Base-by-base conservation (phyloP, 2,113 vertebrate genomes). In the Peucedramus taeniatus region DNA sequence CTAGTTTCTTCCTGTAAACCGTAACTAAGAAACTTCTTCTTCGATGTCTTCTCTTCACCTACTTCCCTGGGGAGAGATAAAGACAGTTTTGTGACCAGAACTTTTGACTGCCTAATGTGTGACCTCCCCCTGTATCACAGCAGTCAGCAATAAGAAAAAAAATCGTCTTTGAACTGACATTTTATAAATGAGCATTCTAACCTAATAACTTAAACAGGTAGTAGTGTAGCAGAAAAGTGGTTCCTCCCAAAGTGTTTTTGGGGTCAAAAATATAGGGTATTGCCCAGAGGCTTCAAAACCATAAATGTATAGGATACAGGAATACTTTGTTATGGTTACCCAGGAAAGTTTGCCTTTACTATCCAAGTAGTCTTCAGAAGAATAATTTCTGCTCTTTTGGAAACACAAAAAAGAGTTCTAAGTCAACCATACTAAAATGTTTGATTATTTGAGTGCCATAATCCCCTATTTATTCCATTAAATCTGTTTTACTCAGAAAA, bases 281-380 rank as follows among this genome's bases (percentile, higher is more conserved):
- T 47, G 10, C 17, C 23, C 13, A 71, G 42, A 61, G 42, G 31
- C 11, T 53, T 22, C 37, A 81, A 53, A 72, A 68, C 6, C 9
- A 14, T 37, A 20, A 39, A 27, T n/a, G 14, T 44, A 11, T 30
- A 72, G 33, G 9, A 16, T 3, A 1, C 0, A 2, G 68, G 33
- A 68, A 44, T 30, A 33, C 37, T 26, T 68, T 37, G 6, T 66
- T 40, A 56, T 9, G 1, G 7, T 28, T 39, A 72, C 5, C 2
- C 20, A 31, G 19, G 18, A 72, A 19, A 44, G 5, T 61, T 86
- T 28, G 7, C 3, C 4, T 61, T 42, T 28, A 27, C 18, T 50
- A 15, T 44, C 40, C 0, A 2, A 42, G 6, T 28, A 45, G 3
- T 33, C 30, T 59, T 68, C 7, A 54, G 69, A 90, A 60, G 35